phyloP scores from a whole-genome alignment of 2,113 vertebrate species.

The Laterallus jamaicensis region DNA sequence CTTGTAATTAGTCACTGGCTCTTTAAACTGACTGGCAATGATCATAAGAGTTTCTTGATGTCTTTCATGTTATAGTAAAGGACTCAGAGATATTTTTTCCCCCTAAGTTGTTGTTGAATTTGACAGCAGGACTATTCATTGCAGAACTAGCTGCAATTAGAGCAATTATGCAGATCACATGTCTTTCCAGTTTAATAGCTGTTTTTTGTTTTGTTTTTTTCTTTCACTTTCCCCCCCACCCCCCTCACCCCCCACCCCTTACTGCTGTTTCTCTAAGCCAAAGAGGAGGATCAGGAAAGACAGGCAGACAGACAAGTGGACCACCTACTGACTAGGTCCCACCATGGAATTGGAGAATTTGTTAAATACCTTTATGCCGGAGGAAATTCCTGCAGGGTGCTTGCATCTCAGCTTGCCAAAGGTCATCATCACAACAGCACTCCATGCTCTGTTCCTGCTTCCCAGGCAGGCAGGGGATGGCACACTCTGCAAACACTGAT shows the following conservation, averaged over 20 bases:
- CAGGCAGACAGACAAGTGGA: conserved; percentile 13
- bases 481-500: conserved; percentile 7
- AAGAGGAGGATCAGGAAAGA: conserved; percentile 26
- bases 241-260: neutral
- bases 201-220: neutral
- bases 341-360: conserved; percentile 27
- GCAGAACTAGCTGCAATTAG: conserved; percentile 84
- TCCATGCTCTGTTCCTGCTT: conserved; percentile 7
- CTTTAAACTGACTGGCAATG: conserved; percentile 65
- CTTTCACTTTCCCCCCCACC: neutral
- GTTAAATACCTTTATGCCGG: conserved; percentile 25
- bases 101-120: conserved; percentile 74
- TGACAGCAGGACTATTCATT: conserved; percentile 82
- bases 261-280: neutral
- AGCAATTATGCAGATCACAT: conserved; percentile 88
- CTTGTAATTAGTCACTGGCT: conserved; percentile 27
- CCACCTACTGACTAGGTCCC: conserved; percentile 45
- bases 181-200: conserved; percentile 79
- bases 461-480: neutral
- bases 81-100: conserved; percentile 73
- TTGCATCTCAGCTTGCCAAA: conserved; percentile 54
- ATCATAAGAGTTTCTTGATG: conserved; percentile 66
- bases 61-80: conserved; percentile 78
- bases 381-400: conserved; percentile 28
- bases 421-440: conserved; percentile 40